Conservation (phyloP, 64 coral and sea anemone species). For the Montipora efflorescens region DNA sequence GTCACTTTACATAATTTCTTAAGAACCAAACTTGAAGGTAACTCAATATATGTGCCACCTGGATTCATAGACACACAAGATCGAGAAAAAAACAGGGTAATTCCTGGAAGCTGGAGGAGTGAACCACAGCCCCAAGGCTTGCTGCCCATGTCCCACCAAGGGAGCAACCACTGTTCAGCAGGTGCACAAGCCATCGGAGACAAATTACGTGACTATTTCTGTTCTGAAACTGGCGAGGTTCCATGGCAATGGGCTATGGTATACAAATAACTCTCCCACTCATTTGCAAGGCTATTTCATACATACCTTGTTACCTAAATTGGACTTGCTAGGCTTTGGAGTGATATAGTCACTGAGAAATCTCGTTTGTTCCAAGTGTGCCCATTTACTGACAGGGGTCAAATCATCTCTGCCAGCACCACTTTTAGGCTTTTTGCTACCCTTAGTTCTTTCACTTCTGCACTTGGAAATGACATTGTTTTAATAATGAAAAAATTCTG, state of each 20-base stretch:
- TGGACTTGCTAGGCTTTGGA: background rate
- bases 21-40: background rate
- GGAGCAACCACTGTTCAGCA: too few species aligned
- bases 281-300: too few species aligned
- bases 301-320: background rate
- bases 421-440: constrained; percentile 5
- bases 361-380: background rate
- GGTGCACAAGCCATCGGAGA: too few species aligned
- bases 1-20: background rate
- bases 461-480: background rate
- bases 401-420: background rate
- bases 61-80: background rate
- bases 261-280: too few species aligned
- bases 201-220: too few species aligned
- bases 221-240: too few species aligned
- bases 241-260: too few species aligned
- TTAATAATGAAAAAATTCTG: background rate
- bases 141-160: background rate
- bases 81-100: background rate
- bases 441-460: background rate
- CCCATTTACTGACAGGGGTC: constrained; percentile 6
- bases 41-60: background rate
- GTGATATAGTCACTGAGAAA: background rate
- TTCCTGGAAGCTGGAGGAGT: background rate
- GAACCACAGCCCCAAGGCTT: background rate